phyloP scores from a whole-genome alignment of 2,113 vertebrate genomes.

The Heloderma charlesbogerti region DNA sequence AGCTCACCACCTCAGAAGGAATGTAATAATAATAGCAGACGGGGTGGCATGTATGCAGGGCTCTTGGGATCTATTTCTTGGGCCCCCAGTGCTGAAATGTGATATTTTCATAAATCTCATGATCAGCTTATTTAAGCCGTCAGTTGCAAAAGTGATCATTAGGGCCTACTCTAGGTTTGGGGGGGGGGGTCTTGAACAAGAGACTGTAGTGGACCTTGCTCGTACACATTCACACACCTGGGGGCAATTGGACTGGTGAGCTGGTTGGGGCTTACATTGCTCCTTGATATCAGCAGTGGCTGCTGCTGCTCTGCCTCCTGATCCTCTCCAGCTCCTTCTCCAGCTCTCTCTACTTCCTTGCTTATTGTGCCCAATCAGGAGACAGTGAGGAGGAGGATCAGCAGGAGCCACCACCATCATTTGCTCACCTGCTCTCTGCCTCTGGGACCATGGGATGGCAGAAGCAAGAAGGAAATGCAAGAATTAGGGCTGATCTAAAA shows the following conservation, averaged over 20 bases:
- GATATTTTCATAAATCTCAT: neutral
- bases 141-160: neutral
- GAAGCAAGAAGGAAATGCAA: neutral
- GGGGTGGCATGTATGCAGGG: rapidly evolving
- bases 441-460: neutral
- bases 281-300: neutral
- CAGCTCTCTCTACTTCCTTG: neutral
- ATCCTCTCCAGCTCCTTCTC: neutral
- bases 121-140: neutral
- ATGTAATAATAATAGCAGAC: neutral
- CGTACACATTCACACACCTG: neutral
- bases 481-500: neutral
- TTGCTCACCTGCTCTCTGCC: neutral
- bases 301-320: neutral
- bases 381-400: neutral
- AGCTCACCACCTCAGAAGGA: neutral
- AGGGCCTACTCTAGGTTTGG: neutral
- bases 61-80: neutral
- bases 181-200: neutral
- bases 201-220: neutral
- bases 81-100: neutral
- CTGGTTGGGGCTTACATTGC: neutral
- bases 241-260: neutral
- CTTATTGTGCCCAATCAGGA: neutral
- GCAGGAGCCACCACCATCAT: neutral